Evolutionary conservation across 2,888 invertebrate species (phyloP), one percentile per base, ranked within the genome.

Genomic region (Craniophora ligustri): DNA sequence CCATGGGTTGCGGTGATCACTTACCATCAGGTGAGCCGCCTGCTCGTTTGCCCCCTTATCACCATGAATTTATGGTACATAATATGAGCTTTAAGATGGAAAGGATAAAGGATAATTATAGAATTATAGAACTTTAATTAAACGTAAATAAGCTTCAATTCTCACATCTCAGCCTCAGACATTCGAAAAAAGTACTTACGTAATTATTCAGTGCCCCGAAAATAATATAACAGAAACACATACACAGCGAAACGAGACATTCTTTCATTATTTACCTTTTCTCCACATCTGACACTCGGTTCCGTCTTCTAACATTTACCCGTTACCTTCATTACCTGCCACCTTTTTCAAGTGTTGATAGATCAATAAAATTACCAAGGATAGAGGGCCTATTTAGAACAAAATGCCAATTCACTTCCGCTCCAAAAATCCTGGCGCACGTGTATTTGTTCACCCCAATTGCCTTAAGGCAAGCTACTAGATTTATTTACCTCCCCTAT

Each of bases 401-500:
- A 59, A 58, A 49, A 46, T 58, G 38, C 44, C 60, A 47, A 63
- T 58, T 69, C 58, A 47, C 56, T 75, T 66, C 61, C 61, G 53
- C 63, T 48, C 64, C 58, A 69, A 62, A 73, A 64, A 67, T 30
- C 41, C 38, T 40, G 42, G 46, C 58, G 62, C 61, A 55, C 50
- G 55, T 44, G 53, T 56, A 49, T 44, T 62, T 61, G 59, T 67
- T 71, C 66, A 41, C 57, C 36, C 48, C 42, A 41, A 63, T 45
- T 45, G 36, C 46, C 32, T 41, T 31, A 39, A 40, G 45, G 42
- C 16, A 46, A 51, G 36, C 30, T 11, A 30, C 14, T 32, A 32
- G 13, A 35, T 64, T 66, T 40, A 44, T 47, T 59, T 47, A 44
- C 42, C 19, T 31, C 41, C 10, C 26, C 50, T 42, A 58, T 55